phyloP scores from a whole-genome alignment of 2,113 vertebrate genomes.

The Spheniscus mendiculus region DNA sequence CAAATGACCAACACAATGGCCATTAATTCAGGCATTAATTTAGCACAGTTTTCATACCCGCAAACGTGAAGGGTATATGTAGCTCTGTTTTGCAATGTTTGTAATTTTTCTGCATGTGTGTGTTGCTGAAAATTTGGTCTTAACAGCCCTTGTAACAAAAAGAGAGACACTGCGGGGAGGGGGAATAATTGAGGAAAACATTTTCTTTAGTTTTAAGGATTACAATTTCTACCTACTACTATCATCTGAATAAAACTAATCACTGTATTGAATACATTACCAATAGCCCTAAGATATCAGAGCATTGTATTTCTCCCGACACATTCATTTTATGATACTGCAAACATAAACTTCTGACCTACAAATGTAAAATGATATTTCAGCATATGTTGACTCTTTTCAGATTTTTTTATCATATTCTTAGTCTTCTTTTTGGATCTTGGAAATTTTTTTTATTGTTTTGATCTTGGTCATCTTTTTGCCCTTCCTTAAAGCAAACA shows the following conservation, averaged over 20 bases:
- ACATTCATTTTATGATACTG: neutral
- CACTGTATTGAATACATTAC: neutral
- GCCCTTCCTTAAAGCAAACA: neutral
- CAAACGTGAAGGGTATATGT: accelerated
- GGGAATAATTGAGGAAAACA: neutral
- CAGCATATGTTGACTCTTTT: neutral
- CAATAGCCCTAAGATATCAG: neutral
- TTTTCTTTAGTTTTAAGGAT: neutral
- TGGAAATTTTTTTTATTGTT: neutral
- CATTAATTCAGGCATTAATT: neutral
- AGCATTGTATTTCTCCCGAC: neutral
- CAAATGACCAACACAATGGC: neutral
- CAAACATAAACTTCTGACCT: neutral
- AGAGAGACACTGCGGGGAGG: accelerated
- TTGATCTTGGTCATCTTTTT: neutral
- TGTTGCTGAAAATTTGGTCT: neutral
- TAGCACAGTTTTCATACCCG: neutral
- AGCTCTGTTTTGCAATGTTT: neutral
- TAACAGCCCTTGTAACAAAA: neutral
- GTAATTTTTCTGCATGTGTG: neutral
- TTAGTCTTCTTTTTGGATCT: neutral
- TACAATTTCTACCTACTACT: neutral
- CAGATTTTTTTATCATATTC: neutral
- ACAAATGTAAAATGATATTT: neutral
- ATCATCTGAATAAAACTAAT: neutral